These are phyloP conservation scores for Cinclus cinclus DNA, from an alignment of 2,113 vertebrate species.

Conservation along the genomic window DNA sequence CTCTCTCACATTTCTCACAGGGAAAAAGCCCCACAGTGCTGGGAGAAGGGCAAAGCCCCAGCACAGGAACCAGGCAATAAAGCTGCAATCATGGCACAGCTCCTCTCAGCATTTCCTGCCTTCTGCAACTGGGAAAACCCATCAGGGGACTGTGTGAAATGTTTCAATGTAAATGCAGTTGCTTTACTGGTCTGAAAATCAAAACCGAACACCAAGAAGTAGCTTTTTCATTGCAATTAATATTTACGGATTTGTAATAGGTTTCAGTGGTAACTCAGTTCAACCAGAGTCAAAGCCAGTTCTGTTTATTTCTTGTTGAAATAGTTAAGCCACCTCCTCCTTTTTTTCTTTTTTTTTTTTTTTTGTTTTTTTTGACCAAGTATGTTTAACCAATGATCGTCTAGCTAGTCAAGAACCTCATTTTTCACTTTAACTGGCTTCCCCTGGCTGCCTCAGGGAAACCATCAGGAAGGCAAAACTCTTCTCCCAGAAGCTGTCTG, in stretches of 20 bases:
- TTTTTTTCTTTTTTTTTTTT: too few species aligned
- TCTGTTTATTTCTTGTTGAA: not conserved
- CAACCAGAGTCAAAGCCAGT: not conserved
- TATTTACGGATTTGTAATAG: not conserved
- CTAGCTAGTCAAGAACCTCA: not conserved
- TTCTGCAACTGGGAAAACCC: not conserved
- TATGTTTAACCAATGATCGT: not conserved
- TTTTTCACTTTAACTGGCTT: not conserved
- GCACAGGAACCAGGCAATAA: not conserved
- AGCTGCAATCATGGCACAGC: not conserved
- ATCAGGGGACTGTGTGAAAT: not conserved
- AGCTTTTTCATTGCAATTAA: not conserved
- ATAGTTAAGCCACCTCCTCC: fast-evolving
- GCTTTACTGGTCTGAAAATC: not conserved
- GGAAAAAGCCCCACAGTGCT: not conserved
- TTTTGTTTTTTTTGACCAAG: not conserved
- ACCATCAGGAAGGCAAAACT: not conserved
- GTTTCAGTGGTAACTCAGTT: not conserved
- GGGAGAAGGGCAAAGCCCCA: not conserved
- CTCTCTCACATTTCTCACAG: not conserved
- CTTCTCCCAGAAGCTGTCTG: not conserved
- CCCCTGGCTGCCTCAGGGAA: not conserved
- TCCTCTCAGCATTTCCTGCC: not conserved
- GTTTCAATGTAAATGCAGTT: not conserved
- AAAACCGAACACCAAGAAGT: not conserved